phyloP scores from a whole-genome alignment of 2,113 vertebrate species.

The Donacobius atricapilla region DNA sequence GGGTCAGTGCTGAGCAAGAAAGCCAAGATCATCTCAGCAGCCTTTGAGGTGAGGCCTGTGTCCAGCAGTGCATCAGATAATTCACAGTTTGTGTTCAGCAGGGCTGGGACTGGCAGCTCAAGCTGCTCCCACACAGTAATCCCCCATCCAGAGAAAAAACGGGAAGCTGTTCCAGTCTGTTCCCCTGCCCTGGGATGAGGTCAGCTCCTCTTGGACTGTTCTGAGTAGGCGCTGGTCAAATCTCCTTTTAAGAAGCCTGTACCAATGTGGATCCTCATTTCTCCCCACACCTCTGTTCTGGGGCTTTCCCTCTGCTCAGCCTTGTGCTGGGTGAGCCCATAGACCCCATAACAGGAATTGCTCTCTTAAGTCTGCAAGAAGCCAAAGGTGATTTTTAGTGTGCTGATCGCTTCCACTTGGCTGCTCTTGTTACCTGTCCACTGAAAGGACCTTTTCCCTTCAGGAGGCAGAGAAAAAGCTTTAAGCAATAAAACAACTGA shows the following conservation, averaged over 20 bases:
- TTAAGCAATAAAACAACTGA: not conserved
- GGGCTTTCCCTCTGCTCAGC: not conserved
- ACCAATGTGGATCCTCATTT: not conserved
- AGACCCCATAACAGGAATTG: not conserved
- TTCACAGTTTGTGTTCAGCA: not conserved
- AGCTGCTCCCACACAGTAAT: not conserved
- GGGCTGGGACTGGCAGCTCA: not conserved
- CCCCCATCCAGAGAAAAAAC: not conserved
- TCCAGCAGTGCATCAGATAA: rapidly evolving
- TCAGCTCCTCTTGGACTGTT: not conserved
- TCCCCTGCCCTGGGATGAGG: not conserved
- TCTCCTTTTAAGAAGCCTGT: not conserved
- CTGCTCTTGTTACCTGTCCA: not conserved
- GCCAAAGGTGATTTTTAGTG: not conserved
- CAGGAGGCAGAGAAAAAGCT: not conserved
- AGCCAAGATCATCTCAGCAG: constrained; percentile 96
- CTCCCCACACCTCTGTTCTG: not conserved
- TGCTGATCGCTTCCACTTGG: not conserved
- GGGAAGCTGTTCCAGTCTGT: not conserved
- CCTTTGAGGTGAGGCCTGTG: constrained; percentile 85
- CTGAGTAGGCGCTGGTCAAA: not conserved
- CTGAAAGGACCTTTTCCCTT: not conserved
- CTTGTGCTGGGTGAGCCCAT: not conserved
- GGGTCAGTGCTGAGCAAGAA: constrained; percentile 96
- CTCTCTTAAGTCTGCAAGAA: not conserved